Base-by-base conservation (phyloP, 2,888 invertebrate species). In the Torymus texanus region DNA sequence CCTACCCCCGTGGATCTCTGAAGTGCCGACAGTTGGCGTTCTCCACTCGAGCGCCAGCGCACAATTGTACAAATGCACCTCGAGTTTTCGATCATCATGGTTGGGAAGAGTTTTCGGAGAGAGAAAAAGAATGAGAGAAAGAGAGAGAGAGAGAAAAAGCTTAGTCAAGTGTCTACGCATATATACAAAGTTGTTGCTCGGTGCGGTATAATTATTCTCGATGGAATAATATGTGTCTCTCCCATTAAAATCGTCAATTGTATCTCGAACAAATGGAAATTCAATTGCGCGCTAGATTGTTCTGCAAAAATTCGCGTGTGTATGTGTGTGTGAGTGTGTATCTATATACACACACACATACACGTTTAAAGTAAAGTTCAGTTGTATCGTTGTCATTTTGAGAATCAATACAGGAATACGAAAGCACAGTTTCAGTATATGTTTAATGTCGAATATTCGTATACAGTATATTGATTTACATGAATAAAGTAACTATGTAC, bases 21-120 rank as follows among this genome's bases (percentile, higher is more conserved):
- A 89, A 89, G 86, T 85, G 86, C 85, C 89, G 89, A 90, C 90
- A 90, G 90, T 90, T 90, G 90, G 90, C 87, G 87, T 87, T 87
- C 87, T 86, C 86, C 86, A 89, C 89, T 90, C 82, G 87, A 89
- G 82, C 83, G 83, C 83, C 83, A 85, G 84, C 84, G 85, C 84
- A 88, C 86, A 88, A 88, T 87, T 85, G 86, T 75, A 81, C 82
- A 76, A 75, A 78, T 75, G 62, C 65, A 61, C 56, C 71, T 80
- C 73, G 53, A 58, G 41, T 3, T 68, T 18, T 13, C 59, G 53
- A 55, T 21, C 55, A 62, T 75, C 67, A 50, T n/a, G 24, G 80
- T 81, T 75, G 82, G 76, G 74, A 79, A 82, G 83, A 84, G 82
- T 82, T 81, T 81, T 79, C 74, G 61, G 65, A 78, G 62, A 65